Evolutionary conservation across 2,888 invertebrate species (phyloP).

Genomic region (Epinotia ramella): DNA sequence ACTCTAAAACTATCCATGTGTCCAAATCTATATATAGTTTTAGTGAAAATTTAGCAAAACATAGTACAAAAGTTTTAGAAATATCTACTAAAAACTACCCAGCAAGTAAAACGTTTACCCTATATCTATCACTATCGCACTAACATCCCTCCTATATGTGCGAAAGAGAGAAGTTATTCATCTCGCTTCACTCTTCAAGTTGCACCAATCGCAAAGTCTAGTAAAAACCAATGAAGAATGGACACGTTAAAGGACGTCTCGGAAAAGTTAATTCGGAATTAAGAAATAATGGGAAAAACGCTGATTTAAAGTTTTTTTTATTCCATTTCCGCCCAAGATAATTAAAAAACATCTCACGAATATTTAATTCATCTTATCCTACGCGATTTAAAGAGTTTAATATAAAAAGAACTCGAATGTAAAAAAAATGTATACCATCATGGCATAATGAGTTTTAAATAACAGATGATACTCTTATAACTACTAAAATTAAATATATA

Average conservation of each 20-base stretch:
- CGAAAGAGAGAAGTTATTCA: conserved; percentile 62
- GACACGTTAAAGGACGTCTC: conserved; percentile 54
- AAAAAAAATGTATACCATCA: no score
- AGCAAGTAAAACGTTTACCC: conserved; percentile 79
- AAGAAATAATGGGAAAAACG: conserved; percentile 9
- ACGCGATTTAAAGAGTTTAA: not conserved
- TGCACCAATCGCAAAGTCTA: conserved; percentile 72
- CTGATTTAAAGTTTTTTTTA: not conserved
- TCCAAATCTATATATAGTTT: conserved; percentile 78
- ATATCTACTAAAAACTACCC: conserved; percentile 81
- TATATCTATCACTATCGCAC: conserved; percentile 82
- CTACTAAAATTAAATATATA: no score
- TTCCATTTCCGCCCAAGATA: conserved; percentile 35
- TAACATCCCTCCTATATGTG: conserved; percentile 67
- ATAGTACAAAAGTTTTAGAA: conserved; percentile 85
- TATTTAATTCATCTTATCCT: not conserved
- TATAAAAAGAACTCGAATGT: not conserved
- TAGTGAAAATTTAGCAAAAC: conserved; percentile 85
- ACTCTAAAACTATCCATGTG: conserved; percentile 71
- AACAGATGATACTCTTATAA: no score
- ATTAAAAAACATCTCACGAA: not conserved
- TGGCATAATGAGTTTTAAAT: no score
- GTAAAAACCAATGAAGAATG: conserved; percentile 61
- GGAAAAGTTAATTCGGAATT: conserved; percentile 39
- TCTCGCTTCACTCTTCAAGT: conserved; percentile 58